Percentiles rank a stretch among this genome's conserved stretches.
Evolutionary conservation across 2,113 vertebrate genomes (phyloP).

Genomic region (Sclerurus mexicanus): DNA sequence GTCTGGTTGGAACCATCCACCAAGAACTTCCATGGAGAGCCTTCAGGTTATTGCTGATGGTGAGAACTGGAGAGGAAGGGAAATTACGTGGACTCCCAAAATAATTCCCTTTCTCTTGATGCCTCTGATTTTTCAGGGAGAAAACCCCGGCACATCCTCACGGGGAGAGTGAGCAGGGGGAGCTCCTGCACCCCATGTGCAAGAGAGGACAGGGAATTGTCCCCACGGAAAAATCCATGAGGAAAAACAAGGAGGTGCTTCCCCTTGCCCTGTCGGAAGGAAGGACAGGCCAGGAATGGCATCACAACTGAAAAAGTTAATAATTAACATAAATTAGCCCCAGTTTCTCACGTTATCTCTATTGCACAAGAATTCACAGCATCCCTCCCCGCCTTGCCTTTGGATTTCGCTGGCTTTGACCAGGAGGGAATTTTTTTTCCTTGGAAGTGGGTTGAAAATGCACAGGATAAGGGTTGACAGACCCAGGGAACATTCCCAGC

Average conservation of each 20-base stretch:
- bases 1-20: background rate
- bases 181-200: background rate
- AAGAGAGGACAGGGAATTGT: background rate
- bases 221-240: background rate
- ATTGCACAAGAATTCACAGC: background rate
- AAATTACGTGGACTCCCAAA: background rate
- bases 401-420: background rate
- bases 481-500: background rate
- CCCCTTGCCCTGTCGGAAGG: background rate
- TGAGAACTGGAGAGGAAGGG: background rate
- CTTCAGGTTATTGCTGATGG: background rate
- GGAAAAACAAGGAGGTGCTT: background rate
- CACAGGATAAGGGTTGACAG: background rate
- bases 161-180: background rate
- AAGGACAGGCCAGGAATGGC: background rate
- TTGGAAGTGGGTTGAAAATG: background rate
- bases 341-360: rapidly evolving
- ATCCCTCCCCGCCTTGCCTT: background rate
- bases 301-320: background rate
- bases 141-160: background rate
- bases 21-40: background rate
- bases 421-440: background rate
- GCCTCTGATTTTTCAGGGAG: background rate
- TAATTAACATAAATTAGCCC: background rate
- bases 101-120: background rate